phyloP scores from a whole-genome alignment of 2,888 invertebrate species.

The Actias luna region DNA sequence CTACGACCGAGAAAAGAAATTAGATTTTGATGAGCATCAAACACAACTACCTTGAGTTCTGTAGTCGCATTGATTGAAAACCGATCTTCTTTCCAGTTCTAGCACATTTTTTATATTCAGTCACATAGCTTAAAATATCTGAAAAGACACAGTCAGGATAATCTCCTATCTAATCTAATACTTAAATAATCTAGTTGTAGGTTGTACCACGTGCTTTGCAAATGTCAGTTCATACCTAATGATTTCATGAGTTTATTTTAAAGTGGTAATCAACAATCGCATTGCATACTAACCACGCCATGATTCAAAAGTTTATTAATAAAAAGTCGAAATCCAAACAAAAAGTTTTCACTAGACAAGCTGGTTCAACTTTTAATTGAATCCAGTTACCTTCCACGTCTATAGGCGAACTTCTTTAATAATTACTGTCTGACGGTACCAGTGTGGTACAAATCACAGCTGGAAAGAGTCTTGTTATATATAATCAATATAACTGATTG shows the following conservation, averaged over 20 bases:
- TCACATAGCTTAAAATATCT: too few species aligned
- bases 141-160: background rate
- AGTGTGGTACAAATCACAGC: constrained; percentile 26
- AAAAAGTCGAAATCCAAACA: constrained; percentile 47
- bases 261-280: constrained; percentile 17
- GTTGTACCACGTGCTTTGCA: background rate
- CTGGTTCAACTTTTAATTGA: constrained; percentile 68
- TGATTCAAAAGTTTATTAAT: constrained; percentile 35
- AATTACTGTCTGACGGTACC: constrained; percentile 52
- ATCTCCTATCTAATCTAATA: too few species aligned
- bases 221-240: background rate
- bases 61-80: background rate
- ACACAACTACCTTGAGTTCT: background rate
- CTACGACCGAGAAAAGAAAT: too few species aligned
- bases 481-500: background rate
- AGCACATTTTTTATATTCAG: too few species aligned
- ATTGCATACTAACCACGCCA: constrained; percentile 14
- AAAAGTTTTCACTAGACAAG: constrained; percentile 36
- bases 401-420: constrained; percentile 67
- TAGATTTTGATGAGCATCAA: too few species aligned
- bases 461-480: constrained; percentile 22
- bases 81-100: background rate
- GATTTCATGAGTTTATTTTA: constrained; percentile 15
- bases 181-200: background rate
- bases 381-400: constrained; percentile 57